Conservation (phyloP, 2,113 vertebrate species). For the Corvus hawaiiensis region DNA sequence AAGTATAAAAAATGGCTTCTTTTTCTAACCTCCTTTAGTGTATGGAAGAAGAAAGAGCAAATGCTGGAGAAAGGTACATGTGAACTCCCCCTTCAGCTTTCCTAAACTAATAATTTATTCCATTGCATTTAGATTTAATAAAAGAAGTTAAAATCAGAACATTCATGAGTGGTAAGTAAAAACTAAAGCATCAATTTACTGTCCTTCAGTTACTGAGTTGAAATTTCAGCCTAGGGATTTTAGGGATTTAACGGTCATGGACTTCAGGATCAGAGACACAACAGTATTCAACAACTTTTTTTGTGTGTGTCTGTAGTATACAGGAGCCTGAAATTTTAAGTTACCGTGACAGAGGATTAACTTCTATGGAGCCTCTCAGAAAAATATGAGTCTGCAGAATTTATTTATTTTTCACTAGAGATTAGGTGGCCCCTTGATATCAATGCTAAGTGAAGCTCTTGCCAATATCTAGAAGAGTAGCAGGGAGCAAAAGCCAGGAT, state of each 20-base stretch:
- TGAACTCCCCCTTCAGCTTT: background rate
- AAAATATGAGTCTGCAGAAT: background rate
- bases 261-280: background rate
- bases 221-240: background rate
- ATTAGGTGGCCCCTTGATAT: background rate
- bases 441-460: background rate
- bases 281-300: background rate
- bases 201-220: background rate
- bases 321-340: background rate
- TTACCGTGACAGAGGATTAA: background rate
- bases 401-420: background rate
- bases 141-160: background rate
- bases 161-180: background rate
- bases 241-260: background rate
- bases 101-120: background rate
- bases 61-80: background rate
- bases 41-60: background rate
- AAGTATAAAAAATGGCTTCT: background rate
- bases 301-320: background rate
- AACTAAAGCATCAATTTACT: background rate
- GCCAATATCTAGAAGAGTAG: background rate
- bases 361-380: background rate
- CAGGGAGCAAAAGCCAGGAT: background rate
- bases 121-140: background rate
- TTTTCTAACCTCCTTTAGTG: background rate